Evolutionary conservation across 2,888 invertebrate genomes (phyloP), one percentile per base, ranked within the genome.

Genomic region (Strigamia crassipes): DNA sequence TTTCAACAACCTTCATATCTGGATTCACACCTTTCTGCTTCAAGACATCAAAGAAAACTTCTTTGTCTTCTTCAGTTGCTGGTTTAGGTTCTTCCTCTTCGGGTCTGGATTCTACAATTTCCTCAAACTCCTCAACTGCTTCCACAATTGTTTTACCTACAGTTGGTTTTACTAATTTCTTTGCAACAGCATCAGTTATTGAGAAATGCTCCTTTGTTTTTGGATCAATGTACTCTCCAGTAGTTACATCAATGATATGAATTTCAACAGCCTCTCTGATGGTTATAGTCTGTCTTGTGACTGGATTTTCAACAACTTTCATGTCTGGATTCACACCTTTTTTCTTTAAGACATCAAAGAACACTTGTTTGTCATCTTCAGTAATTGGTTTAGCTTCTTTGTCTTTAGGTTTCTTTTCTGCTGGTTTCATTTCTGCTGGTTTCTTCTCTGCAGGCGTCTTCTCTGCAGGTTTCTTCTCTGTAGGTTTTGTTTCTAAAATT

Each of bases 191-290:
- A 85, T 95, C 90, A 41, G 95, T 89, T 83, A 95, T 88, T 87
- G 81, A 10, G 9, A 81, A 27, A 31, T 66, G 21, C n/a, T 66
- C 34, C 27, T 66, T 66, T 9, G 81, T 81, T 61, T 23, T 56
- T 10, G 38, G 27, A 34, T 81, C 51, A 12, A 81, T 66, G 61
- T 81, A 81, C 12, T 93, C 92, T 86, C 94, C 93, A 78, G 86
- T 86, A 84, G 92, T 92, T 1, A 92, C 90, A 89, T 96, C 95
- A 83, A 95, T 88, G 83, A 96, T 91, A 82, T 96, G 95, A 83
- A 93, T 91, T 81, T 92, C 91, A 46, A 97, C 90, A 0, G 97
- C 98, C 88, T 96, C 93, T 83, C 92, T 92, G 82, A 98, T 93
- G 12, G 92, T 93, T 13, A 97, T 86, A 10, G 92, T 88, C 84